A percentile compares a stretch with the other conserved stretches of the same genome.
Conservation (phyloP, 2,888 invertebrate species). For the Clistopyga incitator region DNA sequence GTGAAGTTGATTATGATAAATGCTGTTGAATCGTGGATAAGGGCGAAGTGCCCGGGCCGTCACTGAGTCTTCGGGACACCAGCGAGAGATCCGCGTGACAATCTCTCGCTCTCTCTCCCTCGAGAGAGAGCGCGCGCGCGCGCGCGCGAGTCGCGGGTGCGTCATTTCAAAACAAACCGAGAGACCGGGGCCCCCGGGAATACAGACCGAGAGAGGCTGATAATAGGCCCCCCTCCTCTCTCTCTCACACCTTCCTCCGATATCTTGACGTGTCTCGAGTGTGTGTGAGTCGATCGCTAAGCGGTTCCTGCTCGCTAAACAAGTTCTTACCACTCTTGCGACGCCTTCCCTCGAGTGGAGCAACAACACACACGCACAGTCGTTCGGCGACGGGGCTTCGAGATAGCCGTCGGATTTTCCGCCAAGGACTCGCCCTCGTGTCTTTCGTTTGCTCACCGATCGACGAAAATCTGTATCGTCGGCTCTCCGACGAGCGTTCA, state of each 20-base stretch:
- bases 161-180: constrained; percentile 61
- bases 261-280: not conserved
- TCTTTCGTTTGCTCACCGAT: not conserved
- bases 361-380: not conserved
- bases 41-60: not conserved
- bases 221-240: not conserved
- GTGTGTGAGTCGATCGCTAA: not conserved
- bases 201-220: constrained; percentile 10
- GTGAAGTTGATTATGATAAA: constrained; percentile 18
- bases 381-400: not conserved
- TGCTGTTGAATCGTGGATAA: not conserved
- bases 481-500: not conserved
- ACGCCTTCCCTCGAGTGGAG: constrained; percentile 7
- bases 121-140: no score
- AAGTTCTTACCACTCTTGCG: not conserved
- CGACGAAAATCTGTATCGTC: not conserved
- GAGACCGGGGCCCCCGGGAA: constrained; percentile 19
- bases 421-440: not conserved
- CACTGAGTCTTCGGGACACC: not conserved
- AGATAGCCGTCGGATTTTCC: not conserved
- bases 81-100: constrained; percentile 29
- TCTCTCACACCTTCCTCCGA: not conserved
- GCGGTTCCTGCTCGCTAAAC: not conserved
- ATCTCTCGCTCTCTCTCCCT: no score
- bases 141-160: constrained; percentile 33